These are phyloP conservation scores for Linnaemya vulpina DNA, from an alignment of 2,888 invertebrate genomes.

Conservation along the genomic window DNA sequence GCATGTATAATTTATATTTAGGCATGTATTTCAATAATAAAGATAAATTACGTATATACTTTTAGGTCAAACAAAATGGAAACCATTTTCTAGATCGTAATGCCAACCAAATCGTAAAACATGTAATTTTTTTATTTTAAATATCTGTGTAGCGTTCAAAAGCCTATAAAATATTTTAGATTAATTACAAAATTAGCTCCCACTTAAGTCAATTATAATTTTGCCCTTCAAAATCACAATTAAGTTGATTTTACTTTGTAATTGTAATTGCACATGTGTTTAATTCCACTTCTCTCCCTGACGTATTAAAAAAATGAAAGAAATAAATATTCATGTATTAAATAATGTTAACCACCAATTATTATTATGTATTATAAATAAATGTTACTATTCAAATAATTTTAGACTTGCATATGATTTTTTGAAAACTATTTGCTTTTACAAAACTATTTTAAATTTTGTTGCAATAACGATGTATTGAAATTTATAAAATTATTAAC, in stretches of 20 bases:
- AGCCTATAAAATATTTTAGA: not conserved
- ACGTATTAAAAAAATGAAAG: not conserved
- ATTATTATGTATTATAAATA: slow-evolving; percentile 50
- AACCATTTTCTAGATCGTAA: not conserved
- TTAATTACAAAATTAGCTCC: not conserved
- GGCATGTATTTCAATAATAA: not conserved
- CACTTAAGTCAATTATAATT: slow-evolving; percentile 52
- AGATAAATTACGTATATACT: not conserved
- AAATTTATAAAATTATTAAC: slow-evolving; percentile 49
- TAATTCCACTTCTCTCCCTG: not conserved
- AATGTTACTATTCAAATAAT: slow-evolving; percentile 52
- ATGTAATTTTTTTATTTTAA: not conserved
- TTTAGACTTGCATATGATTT: slow-evolving; percentile 24
- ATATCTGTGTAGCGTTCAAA: not conserved
- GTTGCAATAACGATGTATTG: slow-evolving; percentile 46
- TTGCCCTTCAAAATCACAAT: slow-evolving; percentile 15
- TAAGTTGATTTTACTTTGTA: slow-evolving; percentile 1
- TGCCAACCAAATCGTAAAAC: not conserved
- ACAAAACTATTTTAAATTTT: slow-evolving; percentile 16
- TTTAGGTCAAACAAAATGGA: not conserved
- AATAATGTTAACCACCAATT: slow-evolving; percentile 68
- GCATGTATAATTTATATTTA: not conserved
- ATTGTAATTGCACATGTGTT: slow-evolving; percentile 50
- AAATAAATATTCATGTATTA: slow-evolving; percentile 23
- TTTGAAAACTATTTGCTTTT: slow-evolving; percentile 47